Evolutionary conservation across 2,888 invertebrate genomes (phyloP).

Genomic region (Drosophila imparisetae): DNA sequence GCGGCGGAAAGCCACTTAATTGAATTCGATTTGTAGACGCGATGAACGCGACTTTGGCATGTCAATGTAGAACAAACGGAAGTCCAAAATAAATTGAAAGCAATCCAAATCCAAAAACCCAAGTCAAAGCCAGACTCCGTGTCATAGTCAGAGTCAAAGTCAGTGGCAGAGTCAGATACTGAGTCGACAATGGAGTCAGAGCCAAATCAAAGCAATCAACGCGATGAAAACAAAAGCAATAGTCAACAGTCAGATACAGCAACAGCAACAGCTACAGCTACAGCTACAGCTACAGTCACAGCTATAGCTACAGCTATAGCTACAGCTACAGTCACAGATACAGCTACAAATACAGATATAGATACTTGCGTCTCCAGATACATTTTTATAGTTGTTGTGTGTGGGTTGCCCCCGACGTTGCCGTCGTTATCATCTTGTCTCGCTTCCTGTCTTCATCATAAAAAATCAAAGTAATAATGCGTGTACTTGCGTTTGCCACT

Average conservation of each 20-base stretch:
- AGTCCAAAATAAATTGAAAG: constrained; percentile 78
- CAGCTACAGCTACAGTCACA: constrained; percentile 10
- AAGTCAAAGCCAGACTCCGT: constrained; percentile 13
- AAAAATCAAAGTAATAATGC: constrained; percentile 81
- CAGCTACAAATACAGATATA: constrained; percentile 20
- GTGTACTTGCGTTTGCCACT: constrained; percentile 81
- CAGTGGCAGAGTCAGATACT: constrained; percentile 1
- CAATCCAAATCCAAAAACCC: constrained; percentile 46
- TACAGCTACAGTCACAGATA: constrained; percentile 19
- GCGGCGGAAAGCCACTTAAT: constrained; percentile 77
- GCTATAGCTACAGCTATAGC: constrained; percentile 6
- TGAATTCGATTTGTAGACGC: constrained; percentile 73
- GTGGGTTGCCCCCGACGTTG: constrained; percentile 42
- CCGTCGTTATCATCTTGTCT: constrained; percentile 39
- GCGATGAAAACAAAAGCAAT: constrained; percentile 49
- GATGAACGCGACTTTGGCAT: constrained; percentile 52
- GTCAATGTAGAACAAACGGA: constrained; percentile 78
- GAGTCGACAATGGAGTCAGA: constrained; percentile 16
- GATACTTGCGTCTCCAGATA: constrained; percentile 39
- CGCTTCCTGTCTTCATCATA: constrained; percentile 79
- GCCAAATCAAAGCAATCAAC: constrained; percentile 71
- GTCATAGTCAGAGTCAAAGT: constrained; percentile 18
- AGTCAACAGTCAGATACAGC: constrained; percentile 16
- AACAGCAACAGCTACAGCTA: constrained; percentile 6
- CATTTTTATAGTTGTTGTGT: constrained; percentile 48